Conservation (phyloP, 2,797 vertebrate species). For the Jordanella pulchra region DNA sequence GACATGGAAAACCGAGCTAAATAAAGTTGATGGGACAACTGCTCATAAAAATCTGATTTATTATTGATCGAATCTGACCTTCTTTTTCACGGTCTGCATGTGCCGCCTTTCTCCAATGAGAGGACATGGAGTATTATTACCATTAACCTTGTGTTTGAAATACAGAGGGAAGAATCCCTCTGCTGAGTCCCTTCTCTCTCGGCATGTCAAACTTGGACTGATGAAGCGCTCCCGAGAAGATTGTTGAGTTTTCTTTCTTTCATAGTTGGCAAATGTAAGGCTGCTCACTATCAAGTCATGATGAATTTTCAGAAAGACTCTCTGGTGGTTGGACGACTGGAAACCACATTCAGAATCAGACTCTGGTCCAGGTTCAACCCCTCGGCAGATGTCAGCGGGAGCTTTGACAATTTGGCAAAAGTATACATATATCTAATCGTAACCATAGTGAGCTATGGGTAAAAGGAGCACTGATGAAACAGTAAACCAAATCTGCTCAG, state of each 20-base stretch:
- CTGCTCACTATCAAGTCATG: conserved; percentile 28
- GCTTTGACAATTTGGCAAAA: not conserved
- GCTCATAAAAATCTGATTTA: conserved; percentile 30
- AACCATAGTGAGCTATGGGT: not conserved
- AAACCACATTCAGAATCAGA: conserved; percentile 38
- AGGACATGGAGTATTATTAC: conserved; percentile 28
- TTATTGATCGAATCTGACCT: conserved; percentile 36
- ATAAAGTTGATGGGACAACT: not conserved
- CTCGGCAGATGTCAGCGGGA: conserved; percentile 4
- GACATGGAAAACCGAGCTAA: conserved; percentile 34
- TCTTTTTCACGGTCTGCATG: not conserved
- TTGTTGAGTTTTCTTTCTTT: conserved; percentile 20
- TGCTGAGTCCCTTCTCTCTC: not conserved
- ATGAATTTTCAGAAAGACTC: conserved; percentile 30
- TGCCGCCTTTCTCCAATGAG: conserved; percentile 5
- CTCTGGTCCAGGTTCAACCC: conserved; percentile 10
- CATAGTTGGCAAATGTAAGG: conserved; percentile 37
- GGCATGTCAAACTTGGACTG: conserved; percentile 23
- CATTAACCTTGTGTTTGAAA: conserved; percentile 40
- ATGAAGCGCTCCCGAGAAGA: conserved; percentile 29
- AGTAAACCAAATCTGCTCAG: conserved; percentile 9
- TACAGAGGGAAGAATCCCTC: conserved; percentile 12
- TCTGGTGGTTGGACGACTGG: conserved; percentile 28
- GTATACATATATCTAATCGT: conserved; percentile 1
- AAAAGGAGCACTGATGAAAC: not conserved